Evolutionary conservation across 2,888 invertebrate genomes (phyloP).

Genomic region (Bhutanitis thaidina): DNA sequence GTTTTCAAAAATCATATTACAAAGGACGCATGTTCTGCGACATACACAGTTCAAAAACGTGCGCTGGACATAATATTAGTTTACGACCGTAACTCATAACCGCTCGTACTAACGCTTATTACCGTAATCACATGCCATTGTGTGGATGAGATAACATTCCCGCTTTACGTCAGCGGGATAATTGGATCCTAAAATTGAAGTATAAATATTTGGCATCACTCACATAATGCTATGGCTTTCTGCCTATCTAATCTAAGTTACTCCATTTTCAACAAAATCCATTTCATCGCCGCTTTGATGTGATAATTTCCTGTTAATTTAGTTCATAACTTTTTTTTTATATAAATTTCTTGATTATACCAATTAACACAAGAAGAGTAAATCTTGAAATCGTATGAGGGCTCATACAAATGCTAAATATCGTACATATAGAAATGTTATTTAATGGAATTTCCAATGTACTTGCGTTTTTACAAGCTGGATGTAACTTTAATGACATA

Average conservation of each 20-base stretch:
- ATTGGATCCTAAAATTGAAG: slow-evolving; percentile 21
- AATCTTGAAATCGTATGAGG: too few relatives aligned
- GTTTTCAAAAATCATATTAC: too few relatives aligned
- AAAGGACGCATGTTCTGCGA: too few relatives aligned
- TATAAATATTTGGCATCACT: slow-evolving; percentile 20
- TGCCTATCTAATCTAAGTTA: background rate
- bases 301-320: background rate
- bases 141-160: slow-evolving; percentile 16
- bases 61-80: slow-evolving; percentile 5
- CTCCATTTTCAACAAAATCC: background rate
- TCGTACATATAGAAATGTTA: too few relatives aligned
- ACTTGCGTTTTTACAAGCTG: too few relatives aligned
- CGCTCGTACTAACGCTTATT: slow-evolving; percentile 12
- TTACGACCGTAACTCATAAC: slow-evolving; percentile 10
- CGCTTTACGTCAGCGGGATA: slow-evolving; percentile 15
- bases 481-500: too few relatives aligned
- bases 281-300: too few relatives aligned
- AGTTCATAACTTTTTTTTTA: too few relatives aligned
- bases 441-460: too few relatives aligned
- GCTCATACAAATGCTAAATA: too few relatives aligned
- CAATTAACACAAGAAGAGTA: too few relatives aligned
- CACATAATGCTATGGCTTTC: slow-evolving; percentile 9
- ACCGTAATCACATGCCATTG: slow-evolving; percentile 19
- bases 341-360: too few relatives aligned
- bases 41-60: slow-evolving; percentile 4